Percentiles rank a stretch among this genome's conserved stretches.
phyloP scores from a whole-genome alignment of 2,888 invertebrate genomes.

The Labia minor region DNA sequence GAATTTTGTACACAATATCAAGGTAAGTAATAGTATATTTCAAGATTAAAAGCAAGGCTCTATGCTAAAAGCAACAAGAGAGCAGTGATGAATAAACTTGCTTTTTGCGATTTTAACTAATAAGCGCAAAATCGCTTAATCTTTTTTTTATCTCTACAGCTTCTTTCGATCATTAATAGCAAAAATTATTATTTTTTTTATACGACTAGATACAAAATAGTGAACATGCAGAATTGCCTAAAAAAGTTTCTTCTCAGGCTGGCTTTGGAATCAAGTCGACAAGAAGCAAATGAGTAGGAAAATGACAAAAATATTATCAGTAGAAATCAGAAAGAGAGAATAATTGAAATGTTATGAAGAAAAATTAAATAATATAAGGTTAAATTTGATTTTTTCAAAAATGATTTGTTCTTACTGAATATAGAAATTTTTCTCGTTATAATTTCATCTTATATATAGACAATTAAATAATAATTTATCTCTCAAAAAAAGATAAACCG shows the following conservation, averaged over 20 bases:
- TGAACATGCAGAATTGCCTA: background rate
- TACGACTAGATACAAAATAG: background rate
- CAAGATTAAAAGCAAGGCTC: constrained; percentile 5
- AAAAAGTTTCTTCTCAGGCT: background rate
- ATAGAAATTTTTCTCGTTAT: too few species aligned
- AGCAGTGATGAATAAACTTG: constrained; percentile 23
- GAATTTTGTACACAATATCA: too few species aligned
- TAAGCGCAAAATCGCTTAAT: background rate
- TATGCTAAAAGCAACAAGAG: constrained; percentile 22
- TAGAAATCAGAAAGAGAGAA: background rate
- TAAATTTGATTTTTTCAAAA: background rate
- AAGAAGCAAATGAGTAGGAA: background rate
- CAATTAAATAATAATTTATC: too few species aligned
- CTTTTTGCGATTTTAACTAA: background rate
- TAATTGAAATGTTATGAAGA: background rate
- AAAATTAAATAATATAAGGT: background rate
- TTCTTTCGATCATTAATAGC: background rate
- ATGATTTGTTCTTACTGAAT: too few species aligned
- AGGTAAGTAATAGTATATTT: background rate
- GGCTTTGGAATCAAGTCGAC: background rate
- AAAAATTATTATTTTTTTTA: background rate
- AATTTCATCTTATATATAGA: too few species aligned
- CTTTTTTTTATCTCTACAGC: background rate
- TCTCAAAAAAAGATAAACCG: too few species aligned
- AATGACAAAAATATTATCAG: background rate